Evolutionary conservation across 1,140 invertebrate species (phyloP), one percentile per base, ranked within the genome.

Genomic region (Ylistrum balloti): DNA sequence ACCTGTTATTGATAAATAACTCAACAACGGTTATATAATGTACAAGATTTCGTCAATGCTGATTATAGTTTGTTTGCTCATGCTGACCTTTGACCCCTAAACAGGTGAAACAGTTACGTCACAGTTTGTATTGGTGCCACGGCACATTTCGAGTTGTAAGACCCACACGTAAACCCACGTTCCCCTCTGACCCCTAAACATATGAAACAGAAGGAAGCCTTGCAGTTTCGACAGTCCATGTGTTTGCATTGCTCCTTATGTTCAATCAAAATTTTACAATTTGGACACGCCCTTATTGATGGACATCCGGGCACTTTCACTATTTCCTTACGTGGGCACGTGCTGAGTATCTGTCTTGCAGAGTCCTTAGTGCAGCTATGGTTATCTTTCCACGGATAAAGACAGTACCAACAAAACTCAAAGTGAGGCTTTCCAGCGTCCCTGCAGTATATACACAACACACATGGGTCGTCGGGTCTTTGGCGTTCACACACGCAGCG

Each of bases 151-250:
- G 86, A 15, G 86, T 87, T 87, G 33, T 87, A 41, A n/a, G 86
- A 34, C 9, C 86, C 86, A 41, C 86, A 87, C 28, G 33, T 11
- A 22, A 34, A 87, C 0, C 38, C 38, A 9, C 33, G 17, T 22
- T 87, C 9, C 13, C 33, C 38, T n/a, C 20, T 34, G 33, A 87
- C 86, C 9, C 20, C 11, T 34, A 87, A 33, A 34, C 86, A 87
- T 5, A 87, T 87, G 28, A 87, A 87, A 28, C 86, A 87, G 86
- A 87, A 87, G n/a, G 20, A 35, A 22, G n/a, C 22, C 22, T 32
- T 13, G 35, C 86, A 87, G 20, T 74, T 74, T 28, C 86, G 33
- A 41, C 86, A 87, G 17, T 87, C 86, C 86, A 87, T 87, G 86
- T 87, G 86, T 20, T 87, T 87, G 20, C 86, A 87, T 22, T 87